Conservation (phyloP, 2,113 vertebrate genomes). For the Chaetodon trifascialis region DNA sequence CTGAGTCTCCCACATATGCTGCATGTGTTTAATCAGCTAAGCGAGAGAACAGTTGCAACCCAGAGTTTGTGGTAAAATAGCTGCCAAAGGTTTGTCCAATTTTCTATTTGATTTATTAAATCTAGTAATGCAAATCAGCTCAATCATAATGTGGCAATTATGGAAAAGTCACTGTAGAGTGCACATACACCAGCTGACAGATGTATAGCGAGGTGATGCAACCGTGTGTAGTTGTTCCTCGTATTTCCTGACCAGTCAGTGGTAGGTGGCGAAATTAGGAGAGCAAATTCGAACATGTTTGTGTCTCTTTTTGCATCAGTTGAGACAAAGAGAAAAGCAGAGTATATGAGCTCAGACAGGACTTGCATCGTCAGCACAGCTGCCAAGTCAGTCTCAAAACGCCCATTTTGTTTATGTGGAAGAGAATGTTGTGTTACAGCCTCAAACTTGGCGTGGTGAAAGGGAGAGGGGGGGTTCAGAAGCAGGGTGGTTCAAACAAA, state of each 20-base stretch:
- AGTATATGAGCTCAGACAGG: background rate
- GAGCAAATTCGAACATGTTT: slow-evolving; percentile 22
- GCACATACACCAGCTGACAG: slow-evolving; percentile 60
- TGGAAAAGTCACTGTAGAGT: slow-evolving; percentile 44
- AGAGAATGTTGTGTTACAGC: background rate
- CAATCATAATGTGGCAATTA: slow-evolving; percentile 63
- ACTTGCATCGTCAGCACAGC: background rate
- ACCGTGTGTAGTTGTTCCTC: slow-evolving; percentile 21
- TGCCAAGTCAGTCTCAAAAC: background rate
- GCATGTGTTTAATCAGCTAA: slow-evolving; percentile 3
- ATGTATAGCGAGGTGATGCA: slow-evolving; percentile 57
- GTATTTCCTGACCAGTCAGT: slow-evolving; percentile 7
- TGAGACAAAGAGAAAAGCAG: background rate
- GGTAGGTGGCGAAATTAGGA: slow-evolving; percentile 4
- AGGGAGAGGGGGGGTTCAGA: background rate
- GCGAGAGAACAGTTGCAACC: slow-evolving; percentile 25
- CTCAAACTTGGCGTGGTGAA: background rate
- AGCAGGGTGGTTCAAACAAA: slow-evolving; percentile 1
- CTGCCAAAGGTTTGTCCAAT: slow-evolving; percentile 51
- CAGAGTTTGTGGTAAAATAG: slow-evolving; percentile 29
- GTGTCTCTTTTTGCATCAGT: background rate
- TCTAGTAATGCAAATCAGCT: slow-evolving; percentile 58
- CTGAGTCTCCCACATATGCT: background rate
- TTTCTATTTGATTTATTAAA: slow-evolving; percentile 57
- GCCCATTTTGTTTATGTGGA: background rate